Percentiles rank a stretch among this genome's conserved stretches.
phyloP scores from a whole-genome alignment of 2,888 invertebrate species.

The Orthosia incerta region DNA sequence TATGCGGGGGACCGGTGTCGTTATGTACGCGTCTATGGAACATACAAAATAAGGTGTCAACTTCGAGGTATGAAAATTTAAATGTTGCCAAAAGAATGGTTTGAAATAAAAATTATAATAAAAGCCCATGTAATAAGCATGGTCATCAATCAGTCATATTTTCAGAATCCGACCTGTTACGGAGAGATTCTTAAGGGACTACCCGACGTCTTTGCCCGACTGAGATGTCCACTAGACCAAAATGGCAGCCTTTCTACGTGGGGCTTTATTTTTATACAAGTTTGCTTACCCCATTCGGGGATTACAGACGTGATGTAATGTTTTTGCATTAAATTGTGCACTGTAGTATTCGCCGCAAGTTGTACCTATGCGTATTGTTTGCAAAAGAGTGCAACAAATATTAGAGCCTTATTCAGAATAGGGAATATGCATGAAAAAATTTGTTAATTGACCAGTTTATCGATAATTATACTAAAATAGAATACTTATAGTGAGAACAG shows the following conservation, averaged over 20 bases:
- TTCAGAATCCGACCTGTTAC: background rate
- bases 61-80: background rate
- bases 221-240: background rate
- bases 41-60: background rate
- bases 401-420: background rate
- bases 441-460: too few species aligned
- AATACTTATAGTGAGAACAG: too few species aligned
- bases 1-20: background rate
- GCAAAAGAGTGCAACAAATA: background rate
- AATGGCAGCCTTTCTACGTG: background rate
- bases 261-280: background rate
- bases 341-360: background rate
- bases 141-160: background rate
- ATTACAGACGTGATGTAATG: background rate
- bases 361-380: background rate
- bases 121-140: background rate
- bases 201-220: too few species aligned
- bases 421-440: too few species aligned
- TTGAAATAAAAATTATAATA: background rate
- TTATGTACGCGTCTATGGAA: constrained; percentile 4
- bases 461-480: too few species aligned
- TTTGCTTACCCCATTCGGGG: background rate
- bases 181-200: background rate
- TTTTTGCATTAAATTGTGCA: constrained; percentile 21
- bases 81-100: background rate